Evolutionary conservation across 1,140 invertebrate species (phyloP), one percentile per base, ranked within the genome.

Genomic region (Gonioctena quinquepunctata): DNA sequence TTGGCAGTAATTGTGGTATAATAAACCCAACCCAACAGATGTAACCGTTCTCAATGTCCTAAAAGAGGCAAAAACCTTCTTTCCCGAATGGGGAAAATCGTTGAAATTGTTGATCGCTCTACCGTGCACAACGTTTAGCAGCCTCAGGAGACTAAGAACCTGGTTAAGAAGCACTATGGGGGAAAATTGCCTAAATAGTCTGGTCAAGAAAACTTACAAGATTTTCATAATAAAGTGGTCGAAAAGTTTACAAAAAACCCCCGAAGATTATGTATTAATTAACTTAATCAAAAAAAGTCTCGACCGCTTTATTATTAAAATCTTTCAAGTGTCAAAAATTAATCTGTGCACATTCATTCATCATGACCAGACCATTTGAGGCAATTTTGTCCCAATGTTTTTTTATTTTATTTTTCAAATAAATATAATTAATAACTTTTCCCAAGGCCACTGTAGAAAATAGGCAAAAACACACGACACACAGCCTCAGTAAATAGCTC

Each of bases 81-180:
- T n/a, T n/a, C n/a, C n/a, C n/a, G n/a, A n/a, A n/a, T 60, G 16
- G 48, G 16, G 33, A 63, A 49, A 69, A 69, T 5, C 8, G 18
- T 28, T 68, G 42, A 62, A 61, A 54, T 63, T 28, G 27, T 28
- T 52, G 8, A 27, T 63, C 22, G 52, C 68, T 50, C 42, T 64
- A 13, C 59, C 60, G n/a, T 50, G 42, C 22, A 69, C 27, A 57
- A 27, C 59, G 18, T 60, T 68, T 60, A 68, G 54, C 50, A 68
- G 52, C 21, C 22, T 68, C 16, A 68, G 56, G 27, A 42, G 59
- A 25, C 26, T 68, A 49, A 68, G 62, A 49, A 68, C 54, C 16
- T 68, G 57, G 67, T 42, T 68, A 28, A 18, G 67, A 49, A 62
- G 25, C 23, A 68, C 66, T 18, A 68, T 68, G 54, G 21, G 11